Evolutionary conservation across 2,113 vertebrate genomes (phyloP).

Genomic region (Oriolus oriolus): DNA sequence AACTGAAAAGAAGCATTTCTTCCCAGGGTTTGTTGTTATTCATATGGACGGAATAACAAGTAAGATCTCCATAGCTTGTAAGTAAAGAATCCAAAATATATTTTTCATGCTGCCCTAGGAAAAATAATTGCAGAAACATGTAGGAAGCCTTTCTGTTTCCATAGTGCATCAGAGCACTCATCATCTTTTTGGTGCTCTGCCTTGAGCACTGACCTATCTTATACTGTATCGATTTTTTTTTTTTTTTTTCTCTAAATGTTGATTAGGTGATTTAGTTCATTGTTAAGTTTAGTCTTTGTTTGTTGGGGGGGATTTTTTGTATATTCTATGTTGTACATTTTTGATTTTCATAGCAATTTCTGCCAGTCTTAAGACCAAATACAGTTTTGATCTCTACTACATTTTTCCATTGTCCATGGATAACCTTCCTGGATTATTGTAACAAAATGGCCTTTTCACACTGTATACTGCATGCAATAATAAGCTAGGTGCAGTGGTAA

Average conservation of each 20-base stretch:
- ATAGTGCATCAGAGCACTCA: neutral
- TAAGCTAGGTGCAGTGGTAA: neutral
- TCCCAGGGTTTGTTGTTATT: neutral
- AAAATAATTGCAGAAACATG: neutral
- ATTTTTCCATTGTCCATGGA: neutral
- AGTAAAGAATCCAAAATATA: neutral
- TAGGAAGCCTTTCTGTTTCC: neutral
- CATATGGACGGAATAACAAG: neutral
- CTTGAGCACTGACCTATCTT: neutral
- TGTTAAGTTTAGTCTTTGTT: neutral
- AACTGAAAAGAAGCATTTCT: neutral
- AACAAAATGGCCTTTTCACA: neutral
- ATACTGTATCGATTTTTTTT: neutral
- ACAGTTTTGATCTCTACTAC: neutral
- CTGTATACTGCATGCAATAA: accelerated
- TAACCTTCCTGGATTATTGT: neutral
- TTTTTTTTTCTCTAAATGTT: neutral
- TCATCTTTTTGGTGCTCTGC: neutral
- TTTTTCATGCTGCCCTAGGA: neutral
- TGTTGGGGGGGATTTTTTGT: neutral
- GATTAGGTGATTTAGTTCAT: neutral
- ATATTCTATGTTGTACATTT: neutral
- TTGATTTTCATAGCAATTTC: neutral
- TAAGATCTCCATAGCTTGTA: neutral
- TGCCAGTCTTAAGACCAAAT: neutral